Conservation (phyloP, 2,797 vertebrate genomes). For the Malurus splendens region DNA sequence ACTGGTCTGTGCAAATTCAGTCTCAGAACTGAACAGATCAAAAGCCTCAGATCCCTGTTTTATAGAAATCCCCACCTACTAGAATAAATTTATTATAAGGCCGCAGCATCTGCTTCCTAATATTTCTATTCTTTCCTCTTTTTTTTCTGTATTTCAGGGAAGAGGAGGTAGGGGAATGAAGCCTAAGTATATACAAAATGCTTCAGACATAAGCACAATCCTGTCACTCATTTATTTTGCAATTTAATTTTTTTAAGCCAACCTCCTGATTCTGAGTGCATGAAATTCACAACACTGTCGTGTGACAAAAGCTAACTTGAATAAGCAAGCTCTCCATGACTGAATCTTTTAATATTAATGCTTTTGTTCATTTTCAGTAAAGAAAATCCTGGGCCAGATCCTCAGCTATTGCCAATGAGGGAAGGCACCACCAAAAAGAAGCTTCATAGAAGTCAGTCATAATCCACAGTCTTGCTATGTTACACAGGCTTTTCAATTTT, state of each 20-base stretch:
- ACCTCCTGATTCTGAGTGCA: neutral
- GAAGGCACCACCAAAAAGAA: neutral
- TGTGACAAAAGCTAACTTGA: neutral
- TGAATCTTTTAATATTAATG: conserved; percentile 14
- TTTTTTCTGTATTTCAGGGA: neutral
- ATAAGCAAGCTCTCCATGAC: neutral
- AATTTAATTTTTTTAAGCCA: neutral
- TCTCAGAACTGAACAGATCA: neutral
- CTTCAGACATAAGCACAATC: neutral
- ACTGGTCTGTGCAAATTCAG: neutral
- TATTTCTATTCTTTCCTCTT: neutral
- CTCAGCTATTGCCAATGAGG: neutral
- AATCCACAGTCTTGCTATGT: neutral
- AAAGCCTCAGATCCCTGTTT: neutral
- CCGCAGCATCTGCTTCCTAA: neutral
- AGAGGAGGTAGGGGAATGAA: neutral
- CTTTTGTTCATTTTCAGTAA: neutral
- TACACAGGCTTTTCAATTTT: neutral
- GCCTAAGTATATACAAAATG: neutral
- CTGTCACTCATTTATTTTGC: neutral
- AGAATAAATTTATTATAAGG: neutral
- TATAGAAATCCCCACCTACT: neutral
- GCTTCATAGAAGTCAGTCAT: neutral
- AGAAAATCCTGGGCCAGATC: neutral
- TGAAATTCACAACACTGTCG: neutral